Conservation (phyloP, 2,797 vertebrate genomes). For the Cyclura pinguis region DNA sequence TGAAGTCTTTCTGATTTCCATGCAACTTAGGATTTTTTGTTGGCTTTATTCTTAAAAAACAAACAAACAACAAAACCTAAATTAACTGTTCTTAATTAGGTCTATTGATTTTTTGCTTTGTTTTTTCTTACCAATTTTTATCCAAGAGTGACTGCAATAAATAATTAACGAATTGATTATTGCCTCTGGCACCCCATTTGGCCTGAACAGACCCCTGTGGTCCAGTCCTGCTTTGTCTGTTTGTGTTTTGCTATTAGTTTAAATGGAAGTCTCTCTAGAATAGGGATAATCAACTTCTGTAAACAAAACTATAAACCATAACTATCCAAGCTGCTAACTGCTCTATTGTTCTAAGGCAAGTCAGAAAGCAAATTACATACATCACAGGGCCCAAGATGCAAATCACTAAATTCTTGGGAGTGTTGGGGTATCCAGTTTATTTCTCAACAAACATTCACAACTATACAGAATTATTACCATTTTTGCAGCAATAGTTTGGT, state of each 20-base stretch:
- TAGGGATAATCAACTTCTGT: background rate
- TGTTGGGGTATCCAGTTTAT: background rate
- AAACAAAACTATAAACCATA: background rate
- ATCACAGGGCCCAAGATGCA: background rate
- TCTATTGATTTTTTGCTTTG: too few species aligned
- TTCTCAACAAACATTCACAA: background rate
- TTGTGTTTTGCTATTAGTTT: conserved; percentile 3
- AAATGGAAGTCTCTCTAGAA: conserved; percentile 5
- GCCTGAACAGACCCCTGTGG: background rate
- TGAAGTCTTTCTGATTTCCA: too few species aligned
- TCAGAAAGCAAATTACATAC: conserved; percentile 1
- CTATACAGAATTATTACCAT: background rate
- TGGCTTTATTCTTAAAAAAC: too few species aligned
- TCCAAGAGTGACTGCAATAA: too few species aligned
- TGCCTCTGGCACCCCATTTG: background rate
- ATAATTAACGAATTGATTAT: too few species aligned
- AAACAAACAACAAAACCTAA: too few species aligned
- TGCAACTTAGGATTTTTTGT: too few species aligned
- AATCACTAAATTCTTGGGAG: background rate
- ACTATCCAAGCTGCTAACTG: background rate
- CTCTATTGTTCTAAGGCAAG: background rate
- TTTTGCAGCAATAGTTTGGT: background rate
- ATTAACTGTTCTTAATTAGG: too few species aligned
- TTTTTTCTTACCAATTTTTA: too few species aligned
- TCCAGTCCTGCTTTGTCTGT: background rate